Conservation (phyloP, 2,888 invertebrate species). For the Apamea monoglypha region DNA sequence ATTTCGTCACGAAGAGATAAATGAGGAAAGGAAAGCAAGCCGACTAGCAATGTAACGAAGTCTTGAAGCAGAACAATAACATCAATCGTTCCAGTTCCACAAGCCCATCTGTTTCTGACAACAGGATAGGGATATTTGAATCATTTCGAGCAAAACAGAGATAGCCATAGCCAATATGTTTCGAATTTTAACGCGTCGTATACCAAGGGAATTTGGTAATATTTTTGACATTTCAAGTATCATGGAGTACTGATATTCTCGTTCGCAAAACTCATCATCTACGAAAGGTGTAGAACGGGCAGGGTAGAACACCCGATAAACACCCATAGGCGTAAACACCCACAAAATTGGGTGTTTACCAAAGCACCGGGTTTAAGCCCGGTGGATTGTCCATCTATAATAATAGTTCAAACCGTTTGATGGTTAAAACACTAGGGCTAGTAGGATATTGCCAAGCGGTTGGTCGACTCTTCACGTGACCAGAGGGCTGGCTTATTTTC, state of each 20-base stretch:
- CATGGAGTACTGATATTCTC: constrained; percentile 28
- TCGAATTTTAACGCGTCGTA: constrained; percentile 8
- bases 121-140: constrained; percentile 35
- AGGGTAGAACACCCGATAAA: no score
- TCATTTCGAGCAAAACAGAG: constrained; percentile 16
- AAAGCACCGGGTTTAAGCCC: no score
- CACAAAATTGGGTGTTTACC: no score
- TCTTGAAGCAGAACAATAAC: constrained; percentile 15
- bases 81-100: constrained; percentile 32
- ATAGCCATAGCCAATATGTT: constrained; percentile 12
- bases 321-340: no score
- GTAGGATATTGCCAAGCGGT: no score
- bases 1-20: constrained; percentile 58
- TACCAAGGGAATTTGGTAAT: background rate
- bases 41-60: background rate
- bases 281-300: background rate
- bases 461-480: no score
- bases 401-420: no score
- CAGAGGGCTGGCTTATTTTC: no score
- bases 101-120: constrained; percentile 45
- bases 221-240: constrained; percentile 32
- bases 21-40: constrained; percentile 31
- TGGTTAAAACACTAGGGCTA: no score
- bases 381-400: no score
- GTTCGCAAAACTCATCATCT: background rate